Conservation (phyloP, 1,140 invertebrate genomes). For the Apis cerana region DNA sequence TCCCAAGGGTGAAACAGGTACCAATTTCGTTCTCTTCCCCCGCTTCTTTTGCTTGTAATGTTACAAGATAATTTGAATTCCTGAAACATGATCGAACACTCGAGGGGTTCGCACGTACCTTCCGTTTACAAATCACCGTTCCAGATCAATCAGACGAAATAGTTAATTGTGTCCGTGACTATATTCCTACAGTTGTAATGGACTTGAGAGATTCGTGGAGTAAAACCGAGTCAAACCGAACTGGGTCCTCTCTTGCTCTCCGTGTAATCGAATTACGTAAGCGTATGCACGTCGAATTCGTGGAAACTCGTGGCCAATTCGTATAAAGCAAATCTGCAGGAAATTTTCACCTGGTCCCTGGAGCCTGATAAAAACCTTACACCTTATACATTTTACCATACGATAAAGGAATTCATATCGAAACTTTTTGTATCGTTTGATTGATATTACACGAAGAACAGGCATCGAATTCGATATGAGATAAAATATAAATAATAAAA, state of each 20-base stretch:
- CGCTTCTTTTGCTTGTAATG: background rate
- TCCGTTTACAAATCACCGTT: constrained; percentile 4
- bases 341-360: constrained; percentile 13
- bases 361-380: constrained; percentile 17
- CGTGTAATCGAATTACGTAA: constrained; percentile 62
- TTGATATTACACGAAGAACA: background rate
- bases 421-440: background rate
- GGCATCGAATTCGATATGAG: background rate
- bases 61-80: background rate
- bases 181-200: constrained; percentile 37
- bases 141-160: constrained; percentile 38
- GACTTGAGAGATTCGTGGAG: constrained; percentile 44
- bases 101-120: background rate
- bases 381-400: no score
- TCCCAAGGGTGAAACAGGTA: no score
- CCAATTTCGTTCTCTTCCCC: background rate
- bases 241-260: constrained; percentile 51
- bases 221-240: constrained; percentile 53
- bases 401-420: background rate
- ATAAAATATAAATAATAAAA: background rate
- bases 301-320: constrained; percentile 33
- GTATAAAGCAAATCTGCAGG: constrained; percentile 3
- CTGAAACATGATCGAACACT: background rate
- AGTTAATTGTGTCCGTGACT: constrained; percentile 39
- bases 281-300: constrained; percentile 55